These are phyloP conservation scores for Pyrgus malvae DNA, from an alignment of 2,888 invertebrate genomes.

Conservation along the genomic window DNA sequence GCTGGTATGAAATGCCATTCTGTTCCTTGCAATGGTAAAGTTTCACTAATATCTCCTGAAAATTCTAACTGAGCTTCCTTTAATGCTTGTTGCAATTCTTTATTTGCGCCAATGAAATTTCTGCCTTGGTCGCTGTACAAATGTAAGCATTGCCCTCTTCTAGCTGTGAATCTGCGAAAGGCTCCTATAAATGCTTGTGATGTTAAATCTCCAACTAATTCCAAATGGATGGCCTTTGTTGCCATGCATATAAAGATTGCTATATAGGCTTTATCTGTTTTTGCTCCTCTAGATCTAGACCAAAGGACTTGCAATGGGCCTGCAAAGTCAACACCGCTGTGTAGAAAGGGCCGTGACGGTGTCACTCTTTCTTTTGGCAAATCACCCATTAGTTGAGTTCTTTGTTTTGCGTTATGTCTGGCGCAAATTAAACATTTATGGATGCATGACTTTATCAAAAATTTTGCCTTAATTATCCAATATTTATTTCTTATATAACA, in stretches of 20 bases:
- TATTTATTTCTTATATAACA: constrained; percentile 11
- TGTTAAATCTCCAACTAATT: constrained; percentile 29
- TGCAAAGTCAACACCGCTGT: constrained; percentile 31
- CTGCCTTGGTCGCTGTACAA: constrained; percentile 34
- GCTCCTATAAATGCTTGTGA: constrained; percentile 30
- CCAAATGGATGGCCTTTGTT: constrained; percentile 30
- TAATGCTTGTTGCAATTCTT: constrained; percentile 28
- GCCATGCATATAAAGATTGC: constrained; percentile 29
- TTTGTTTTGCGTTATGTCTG: not conserved
- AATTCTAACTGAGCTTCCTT: constrained; percentile 24
- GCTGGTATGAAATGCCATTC: constrained; percentile 36
- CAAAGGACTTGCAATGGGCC: constrained; percentile 25
- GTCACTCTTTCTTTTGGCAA: constrained; percentile 25
- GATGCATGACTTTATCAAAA: constrained; percentile 2
- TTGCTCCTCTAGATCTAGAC: constrained; percentile 1
- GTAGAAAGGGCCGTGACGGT: constrained; percentile 17
- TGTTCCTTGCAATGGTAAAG: constrained; percentile 22
- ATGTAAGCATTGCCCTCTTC: constrained; percentile 34
- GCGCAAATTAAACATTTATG: constrained; percentile 25
- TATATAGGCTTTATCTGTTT: constrained; percentile 17
- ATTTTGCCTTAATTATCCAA: constrained; percentile 24
- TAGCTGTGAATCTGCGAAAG: constrained; percentile 32
- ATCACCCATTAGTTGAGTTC: constrained; percentile 28
- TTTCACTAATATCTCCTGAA: not conserved
- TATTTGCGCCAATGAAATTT: constrained; percentile 33